Conservation (phyloP, 92 coral and sea anemone genomes). For the Porites evermanni region DNA sequence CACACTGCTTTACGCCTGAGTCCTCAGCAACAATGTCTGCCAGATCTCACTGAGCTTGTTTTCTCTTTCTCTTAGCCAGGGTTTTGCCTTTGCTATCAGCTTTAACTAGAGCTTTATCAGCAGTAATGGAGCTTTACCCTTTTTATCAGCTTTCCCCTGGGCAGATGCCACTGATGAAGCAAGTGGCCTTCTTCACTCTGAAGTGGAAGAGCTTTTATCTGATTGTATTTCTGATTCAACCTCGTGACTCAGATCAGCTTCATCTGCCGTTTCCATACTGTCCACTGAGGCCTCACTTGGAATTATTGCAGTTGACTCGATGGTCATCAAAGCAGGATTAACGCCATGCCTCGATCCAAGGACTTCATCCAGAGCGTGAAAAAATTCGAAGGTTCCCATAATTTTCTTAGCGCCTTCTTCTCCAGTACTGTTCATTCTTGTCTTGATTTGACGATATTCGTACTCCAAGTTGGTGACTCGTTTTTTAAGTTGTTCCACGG, state of each 20-base stretch:
- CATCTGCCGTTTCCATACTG: neutral
- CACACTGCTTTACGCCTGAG: too few relatives aligned
- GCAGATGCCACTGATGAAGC: too few relatives aligned
- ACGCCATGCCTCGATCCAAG: conserved; percentile 51
- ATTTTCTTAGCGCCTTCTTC: conserved; percentile 34
- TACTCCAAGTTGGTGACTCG: conserved; percentile 40
- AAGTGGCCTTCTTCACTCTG: too few relatives aligned
- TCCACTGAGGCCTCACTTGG: neutral
- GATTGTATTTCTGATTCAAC: too few relatives aligned
- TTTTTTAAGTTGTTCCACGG: conserved; percentile 46
- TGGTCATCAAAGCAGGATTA: conserved; percentile 46
- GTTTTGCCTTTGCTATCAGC: too few relatives aligned
- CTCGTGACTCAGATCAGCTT: neutral
- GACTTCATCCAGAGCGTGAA: conserved; percentile 42
- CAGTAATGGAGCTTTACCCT: too few relatives aligned
- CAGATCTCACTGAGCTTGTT: too few relatives aligned
- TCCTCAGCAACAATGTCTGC: too few relatives aligned
- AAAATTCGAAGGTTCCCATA: conserved; percentile 42
- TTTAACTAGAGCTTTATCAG: too few relatives aligned
- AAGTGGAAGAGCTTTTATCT: too few relatives aligned
- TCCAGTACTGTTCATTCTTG: conserved; percentile 40
- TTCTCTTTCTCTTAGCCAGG: too few relatives aligned
- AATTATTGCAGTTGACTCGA: conserved; percentile 18
- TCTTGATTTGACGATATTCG: conserved; percentile 25
- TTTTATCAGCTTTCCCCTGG: too few relatives aligned